A percentile compares a stretch with the other conserved stretches of the same genome.
phyloP scores from a whole-genome alignment of 2,113 vertebrate species.

The Aplodontia rufa region DNA sequence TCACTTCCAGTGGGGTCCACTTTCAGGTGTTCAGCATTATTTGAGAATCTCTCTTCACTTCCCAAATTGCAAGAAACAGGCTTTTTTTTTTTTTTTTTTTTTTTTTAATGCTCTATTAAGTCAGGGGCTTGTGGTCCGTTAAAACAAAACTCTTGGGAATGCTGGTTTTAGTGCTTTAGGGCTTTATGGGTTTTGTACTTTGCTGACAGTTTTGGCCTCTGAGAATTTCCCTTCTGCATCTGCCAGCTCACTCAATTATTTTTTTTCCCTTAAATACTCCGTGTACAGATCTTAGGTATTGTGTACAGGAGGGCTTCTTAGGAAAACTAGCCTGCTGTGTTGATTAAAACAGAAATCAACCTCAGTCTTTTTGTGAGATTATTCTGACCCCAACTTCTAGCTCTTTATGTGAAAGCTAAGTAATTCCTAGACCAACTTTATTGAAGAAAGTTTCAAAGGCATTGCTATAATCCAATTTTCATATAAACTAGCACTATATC shows the following conservation, averaged over 20 bases:
- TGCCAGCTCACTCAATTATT: background rate
- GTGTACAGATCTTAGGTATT: background rate
- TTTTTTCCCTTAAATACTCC: background rate
- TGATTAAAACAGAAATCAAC: background rate
- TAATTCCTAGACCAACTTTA: background rate
- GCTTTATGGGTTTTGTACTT: constrained; percentile 35
- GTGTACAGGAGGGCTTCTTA: background rate
- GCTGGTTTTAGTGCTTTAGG: background rate
- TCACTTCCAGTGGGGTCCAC: background rate
- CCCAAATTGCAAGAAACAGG: background rate
- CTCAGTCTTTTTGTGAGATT: background rate
- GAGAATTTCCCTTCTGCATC: constrained; percentile 36
- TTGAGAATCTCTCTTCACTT: background rate
- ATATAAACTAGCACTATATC: background rate
- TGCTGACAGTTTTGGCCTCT: background rate
- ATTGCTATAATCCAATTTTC: background rate
- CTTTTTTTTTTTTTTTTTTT: background rate
- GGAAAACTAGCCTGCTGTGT: background rate
- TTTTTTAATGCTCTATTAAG: background rate
- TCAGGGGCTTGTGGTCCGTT: background rate
- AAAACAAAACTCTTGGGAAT: constrained; percentile 9
- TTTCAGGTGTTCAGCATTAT: background rate
- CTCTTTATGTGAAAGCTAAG: background rate
- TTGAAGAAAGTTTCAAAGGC: background rate
- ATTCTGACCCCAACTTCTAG: background rate